These are phyloP conservation scores for Diceros bicornis DNA, from an alignment of 2,797 vertebrate genomes.

Conservation along the genomic window DNA sequence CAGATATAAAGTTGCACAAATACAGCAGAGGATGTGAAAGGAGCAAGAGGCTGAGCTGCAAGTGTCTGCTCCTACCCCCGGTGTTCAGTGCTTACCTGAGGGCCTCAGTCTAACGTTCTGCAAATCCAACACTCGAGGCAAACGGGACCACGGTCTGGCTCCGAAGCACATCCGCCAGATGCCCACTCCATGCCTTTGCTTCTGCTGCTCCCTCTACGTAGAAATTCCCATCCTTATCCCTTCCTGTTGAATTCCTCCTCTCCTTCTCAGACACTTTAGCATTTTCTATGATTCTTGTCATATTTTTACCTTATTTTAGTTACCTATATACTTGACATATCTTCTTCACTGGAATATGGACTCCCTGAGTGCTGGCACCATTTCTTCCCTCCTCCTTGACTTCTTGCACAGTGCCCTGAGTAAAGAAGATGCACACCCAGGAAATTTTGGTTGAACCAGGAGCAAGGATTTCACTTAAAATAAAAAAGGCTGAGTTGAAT, in stretches of 20 bases:
- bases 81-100: background rate
- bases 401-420: background rate
- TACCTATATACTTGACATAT: no score
- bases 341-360: background rate
- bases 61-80: background rate
- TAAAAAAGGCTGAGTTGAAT: background rate
- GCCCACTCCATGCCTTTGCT: background rate
- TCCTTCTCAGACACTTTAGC: background rate
- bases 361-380: no score
- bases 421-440: background rate
- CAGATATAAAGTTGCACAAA: background rate
- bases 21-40: background rate
- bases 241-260: background rate
- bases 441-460: background rate
- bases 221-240: background rate
- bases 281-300: background rate
- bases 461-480: background rate
- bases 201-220: no score
- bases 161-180: no score
- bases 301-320: background rate
- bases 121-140: background rate
- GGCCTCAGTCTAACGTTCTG: background rate
- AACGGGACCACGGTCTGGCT: background rate
- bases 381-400: background rate
- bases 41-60: background rate